Percentiles rank a stretch among this genome's conserved stretches.
Evolutionary conservation across 2,888 invertebrate genomes (phyloP).

Genomic region (Drosophila eohydei): DNA sequence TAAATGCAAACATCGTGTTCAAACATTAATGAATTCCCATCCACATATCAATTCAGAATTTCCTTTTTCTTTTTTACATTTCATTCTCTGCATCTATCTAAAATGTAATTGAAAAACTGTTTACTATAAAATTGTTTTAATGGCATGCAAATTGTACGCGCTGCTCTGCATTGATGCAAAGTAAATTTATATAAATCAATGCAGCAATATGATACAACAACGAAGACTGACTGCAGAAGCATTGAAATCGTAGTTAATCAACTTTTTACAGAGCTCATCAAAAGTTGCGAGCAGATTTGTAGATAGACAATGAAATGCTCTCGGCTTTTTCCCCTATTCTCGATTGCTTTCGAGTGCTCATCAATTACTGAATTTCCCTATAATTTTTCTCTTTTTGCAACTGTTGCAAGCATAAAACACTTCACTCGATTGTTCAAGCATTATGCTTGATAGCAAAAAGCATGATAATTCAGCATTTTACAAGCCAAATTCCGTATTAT

Average conservation of each 20-base stretch:
- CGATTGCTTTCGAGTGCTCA: background rate
- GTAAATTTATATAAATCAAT: slow-evolving; percentile 30
- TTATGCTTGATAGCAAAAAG: slow-evolving; percentile 36
- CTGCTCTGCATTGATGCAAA: slow-evolving; percentile 43
- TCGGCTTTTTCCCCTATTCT: background rate
- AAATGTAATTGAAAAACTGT: slow-evolving; percentile 61
- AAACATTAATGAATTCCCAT: slow-evolving; percentile 50
- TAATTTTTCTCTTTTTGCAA: slow-evolving; percentile 12
- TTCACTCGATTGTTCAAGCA: slow-evolving; percentile 41
- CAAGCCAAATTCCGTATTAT: slow-evolving; percentile 50
- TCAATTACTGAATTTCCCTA: slow-evolving; percentile 8
- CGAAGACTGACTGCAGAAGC: background rate
- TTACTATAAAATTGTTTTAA: slow-evolving; percentile 52
- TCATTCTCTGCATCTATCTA: slow-evolving; percentile 17
- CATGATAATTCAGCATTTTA: slow-evolving; percentile 51
- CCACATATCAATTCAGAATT: slow-evolving; percentile 22
- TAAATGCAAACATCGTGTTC: slow-evolving; percentile 67
- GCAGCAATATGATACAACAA: background rate
- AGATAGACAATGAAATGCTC: background rate
- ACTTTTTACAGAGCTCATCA: background rate
- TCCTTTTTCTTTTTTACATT: slow-evolving; percentile 24
- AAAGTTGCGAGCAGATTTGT: background rate
- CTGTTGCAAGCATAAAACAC: slow-evolving; percentile 29
- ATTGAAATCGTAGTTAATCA: slow-evolving; percentile 1
- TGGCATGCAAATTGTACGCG: slow-evolving; percentile 52